Conservation (phyloP, 1,140 invertebrate species). For the Fopius arisanus region DNA sequence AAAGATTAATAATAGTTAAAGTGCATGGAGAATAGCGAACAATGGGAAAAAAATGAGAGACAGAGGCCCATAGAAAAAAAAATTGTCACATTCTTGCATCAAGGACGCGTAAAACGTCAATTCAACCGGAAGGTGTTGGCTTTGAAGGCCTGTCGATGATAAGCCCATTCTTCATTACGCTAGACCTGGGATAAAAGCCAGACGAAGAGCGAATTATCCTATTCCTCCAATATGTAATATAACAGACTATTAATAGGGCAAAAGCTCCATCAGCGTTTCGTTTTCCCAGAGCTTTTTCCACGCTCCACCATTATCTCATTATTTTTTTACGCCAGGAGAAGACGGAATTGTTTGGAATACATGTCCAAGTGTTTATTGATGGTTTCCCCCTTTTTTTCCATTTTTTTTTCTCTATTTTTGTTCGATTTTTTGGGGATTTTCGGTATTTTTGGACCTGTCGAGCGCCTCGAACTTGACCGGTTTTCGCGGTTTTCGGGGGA, state of each 20-base stretch:
- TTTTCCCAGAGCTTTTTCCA: neutral
- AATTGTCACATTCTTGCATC: conserved; percentile 10
- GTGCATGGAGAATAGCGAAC: neutral
- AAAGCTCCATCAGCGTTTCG: conserved; percentile 14
- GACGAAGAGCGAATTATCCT: neutral
- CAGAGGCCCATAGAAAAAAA: neutral
- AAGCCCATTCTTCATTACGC: conserved; percentile 13
- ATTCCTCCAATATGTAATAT: neutral
- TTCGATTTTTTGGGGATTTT: too few relatives aligned
- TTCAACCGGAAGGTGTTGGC: conserved; percentile 1
- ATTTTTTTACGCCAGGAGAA: neutral
- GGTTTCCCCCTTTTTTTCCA: too few relatives aligned
- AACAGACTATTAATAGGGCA: conserved; percentile 22
- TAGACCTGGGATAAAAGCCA: conserved; percentile 7
- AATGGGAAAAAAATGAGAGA: neutral
- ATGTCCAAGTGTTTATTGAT: too few relatives aligned
- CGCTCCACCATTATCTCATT: neutral
- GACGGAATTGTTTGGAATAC: too few relatives aligned
- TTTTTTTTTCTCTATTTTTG: too few relatives aligned
- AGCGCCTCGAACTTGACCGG: too few relatives aligned
- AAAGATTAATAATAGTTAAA: neutral
- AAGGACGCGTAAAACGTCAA: conserved; percentile 12
- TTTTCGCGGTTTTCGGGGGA: too few relatives aligned
- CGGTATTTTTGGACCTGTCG: too few relatives aligned
- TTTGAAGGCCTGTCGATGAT: conserved; percentile 11